phyloP scores from a whole-genome alignment of 2,888 invertebrate species.

The Phragmatobia fuliginosa region DNA sequence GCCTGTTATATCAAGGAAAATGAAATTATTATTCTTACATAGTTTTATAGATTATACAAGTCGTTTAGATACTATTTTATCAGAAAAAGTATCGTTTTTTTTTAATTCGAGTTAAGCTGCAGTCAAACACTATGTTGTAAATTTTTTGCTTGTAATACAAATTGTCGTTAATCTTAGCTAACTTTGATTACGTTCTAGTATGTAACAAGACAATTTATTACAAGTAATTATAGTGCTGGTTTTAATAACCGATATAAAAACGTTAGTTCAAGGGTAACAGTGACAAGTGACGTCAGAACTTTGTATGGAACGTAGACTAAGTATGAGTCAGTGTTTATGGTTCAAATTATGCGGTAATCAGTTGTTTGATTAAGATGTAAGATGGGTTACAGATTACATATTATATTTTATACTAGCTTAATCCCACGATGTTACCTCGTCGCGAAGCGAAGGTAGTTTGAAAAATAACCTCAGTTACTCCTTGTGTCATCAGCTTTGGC shows the following conservation, averaged over 20 bases:
- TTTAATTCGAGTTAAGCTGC: neutral
- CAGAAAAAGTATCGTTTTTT: neutral
- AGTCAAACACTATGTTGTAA: neutral
- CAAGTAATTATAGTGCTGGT: neutral
- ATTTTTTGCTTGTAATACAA: neutral
- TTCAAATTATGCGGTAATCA: neutral
- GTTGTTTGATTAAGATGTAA: neutral
- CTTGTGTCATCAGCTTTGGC: too few relatives aligned
- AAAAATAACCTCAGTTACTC: too few relatives aligned
- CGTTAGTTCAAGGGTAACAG: neutral
- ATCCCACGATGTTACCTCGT: too few relatives aligned
- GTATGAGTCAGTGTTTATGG: neutral
- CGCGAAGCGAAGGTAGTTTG: too few relatives aligned
- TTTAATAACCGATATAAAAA: slow-evolving; percentile 1
- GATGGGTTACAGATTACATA: neutral
- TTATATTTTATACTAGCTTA: too few relatives aligned
- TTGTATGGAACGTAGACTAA: neutral
- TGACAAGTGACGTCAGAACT: slow-evolving; percentile 11
- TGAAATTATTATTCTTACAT: neutral
- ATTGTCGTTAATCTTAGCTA: neutral
- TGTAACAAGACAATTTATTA: neutral
- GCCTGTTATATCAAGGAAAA: neutral
- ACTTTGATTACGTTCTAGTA: neutral
- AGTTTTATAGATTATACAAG: neutral
- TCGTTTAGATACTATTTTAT: neutral